A percentile compares a stretch with the other conserved stretches of the same genome.
These are phyloP conservation scores for Strix aluco DNA, from an alignment of 2,113 vertebrate species.

Conservation along the genomic window DNA sequence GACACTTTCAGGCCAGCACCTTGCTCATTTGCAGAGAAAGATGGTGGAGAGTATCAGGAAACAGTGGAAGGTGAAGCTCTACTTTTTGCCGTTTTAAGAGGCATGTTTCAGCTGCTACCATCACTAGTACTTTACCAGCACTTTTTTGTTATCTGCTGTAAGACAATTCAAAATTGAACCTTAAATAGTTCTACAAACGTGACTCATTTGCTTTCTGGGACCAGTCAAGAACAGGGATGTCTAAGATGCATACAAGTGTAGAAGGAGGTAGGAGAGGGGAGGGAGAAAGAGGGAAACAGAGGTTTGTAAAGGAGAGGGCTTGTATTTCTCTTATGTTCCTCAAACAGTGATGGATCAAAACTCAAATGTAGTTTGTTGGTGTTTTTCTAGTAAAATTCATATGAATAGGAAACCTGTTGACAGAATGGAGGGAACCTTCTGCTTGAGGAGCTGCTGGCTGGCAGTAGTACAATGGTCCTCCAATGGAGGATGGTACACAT, in stretches of 20 bases:
- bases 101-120: neutral
- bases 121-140: neutral
- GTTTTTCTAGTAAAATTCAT: neutral
- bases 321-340: neutral
- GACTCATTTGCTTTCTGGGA: neutral
- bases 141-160: neutral
- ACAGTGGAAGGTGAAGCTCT: neutral
- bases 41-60: neutral
- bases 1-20: neutral
- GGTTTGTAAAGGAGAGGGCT: neutral
- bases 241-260: neutral
- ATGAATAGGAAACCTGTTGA: neutral
- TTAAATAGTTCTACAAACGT: neutral
- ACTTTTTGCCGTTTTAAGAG: neutral
- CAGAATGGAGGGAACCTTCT: neutral
- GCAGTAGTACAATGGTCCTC: neutral
- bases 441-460: neutral
- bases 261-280: neutral
- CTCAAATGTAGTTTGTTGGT: neutral
- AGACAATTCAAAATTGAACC: neutral
- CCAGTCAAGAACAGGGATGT: neutral
- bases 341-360: neutral
- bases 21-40: neutral
- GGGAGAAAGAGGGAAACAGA: neutral
- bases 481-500: neutral